A percentile compares a stretch with the other conserved stretches of the same genome.
Evolutionary conservation across 2,797 vertebrate species (phyloP).

Genomic region (Eulemur albifrons): DNA sequence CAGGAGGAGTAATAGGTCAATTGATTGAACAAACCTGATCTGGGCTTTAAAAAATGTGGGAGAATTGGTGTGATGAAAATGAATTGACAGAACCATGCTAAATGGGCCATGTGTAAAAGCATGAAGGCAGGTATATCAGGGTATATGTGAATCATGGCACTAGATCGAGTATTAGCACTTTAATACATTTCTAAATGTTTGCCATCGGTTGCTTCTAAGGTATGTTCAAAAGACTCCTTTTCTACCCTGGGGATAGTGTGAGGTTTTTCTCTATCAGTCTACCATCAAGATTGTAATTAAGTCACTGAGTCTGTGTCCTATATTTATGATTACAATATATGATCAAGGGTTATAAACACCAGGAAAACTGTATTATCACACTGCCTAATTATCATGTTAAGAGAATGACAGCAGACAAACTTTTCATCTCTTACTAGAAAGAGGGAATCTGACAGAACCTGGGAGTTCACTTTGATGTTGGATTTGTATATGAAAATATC

Average conservation of each 20-base stretch:
- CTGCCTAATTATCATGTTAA: conserved; percentile 84
- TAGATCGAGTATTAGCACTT: background rate
- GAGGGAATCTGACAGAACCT: conserved; percentile 83
- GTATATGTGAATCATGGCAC: background rate
- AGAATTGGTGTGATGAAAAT: background rate
- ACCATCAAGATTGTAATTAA: conserved; percentile 85
- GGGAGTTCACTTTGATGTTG: conserved; percentile 84
- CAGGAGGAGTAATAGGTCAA: background rate
- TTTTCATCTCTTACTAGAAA: conserved; percentile 83
- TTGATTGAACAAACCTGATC: background rate
- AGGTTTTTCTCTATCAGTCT: conserved; percentile 80
- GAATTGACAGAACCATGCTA: background rate
- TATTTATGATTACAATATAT: conserved; percentile 82
- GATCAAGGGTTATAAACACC: conserved; percentile 85
- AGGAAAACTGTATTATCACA: conserved; percentile 82
- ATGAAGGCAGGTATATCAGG: background rate
- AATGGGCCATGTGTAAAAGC: accelerated
- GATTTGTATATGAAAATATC: conserved; percentile 82
- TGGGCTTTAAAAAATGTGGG: background rate
- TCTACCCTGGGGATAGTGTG: conserved; percentile 74
- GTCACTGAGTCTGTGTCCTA: conserved; percentile 80
- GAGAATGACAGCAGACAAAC: conserved; percentile 81
- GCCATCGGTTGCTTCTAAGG: conserved; percentile 52
- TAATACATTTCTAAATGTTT: conserved; percentile 46
- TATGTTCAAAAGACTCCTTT: conserved; percentile 73